Percentiles rank a stretch among this genome's conserved stretches.
Conservation (phyloP, 2,113 vertebrate species). For the Eubucco bourcierii region DNA sequence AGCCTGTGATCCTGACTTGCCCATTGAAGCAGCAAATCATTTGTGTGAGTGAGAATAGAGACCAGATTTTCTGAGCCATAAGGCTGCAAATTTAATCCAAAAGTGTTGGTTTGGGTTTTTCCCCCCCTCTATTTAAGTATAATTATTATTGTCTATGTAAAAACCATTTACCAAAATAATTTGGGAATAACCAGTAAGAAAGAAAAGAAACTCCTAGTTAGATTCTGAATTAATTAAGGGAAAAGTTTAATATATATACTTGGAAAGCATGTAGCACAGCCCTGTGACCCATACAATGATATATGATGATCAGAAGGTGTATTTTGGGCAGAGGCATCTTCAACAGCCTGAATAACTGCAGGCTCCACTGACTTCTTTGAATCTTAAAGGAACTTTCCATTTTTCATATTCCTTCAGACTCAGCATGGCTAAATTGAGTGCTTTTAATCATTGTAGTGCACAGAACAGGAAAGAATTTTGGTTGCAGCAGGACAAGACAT, state of each 20-base stretch:
- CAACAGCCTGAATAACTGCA: neutral
- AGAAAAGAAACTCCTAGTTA: neutral
- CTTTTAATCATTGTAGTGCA: neutral
- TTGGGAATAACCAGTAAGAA: neutral
- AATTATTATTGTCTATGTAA: conserved; percentile 5
- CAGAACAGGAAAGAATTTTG: neutral
- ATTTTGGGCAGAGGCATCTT: neutral
- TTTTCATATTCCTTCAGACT: neutral
- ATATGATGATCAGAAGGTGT: neutral
- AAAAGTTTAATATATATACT: conserved; percentile 17
- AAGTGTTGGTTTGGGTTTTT: conserved; percentile 12
- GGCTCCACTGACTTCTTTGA: neutral
- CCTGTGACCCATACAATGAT: neutral
- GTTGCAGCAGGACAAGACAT: neutral
- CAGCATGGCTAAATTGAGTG: neutral
- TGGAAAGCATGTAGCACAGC: conserved; percentile 18
- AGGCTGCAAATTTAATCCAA: neutral
- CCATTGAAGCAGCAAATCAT: neutral
- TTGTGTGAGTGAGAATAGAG: neutral
- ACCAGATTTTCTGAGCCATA: neutral
- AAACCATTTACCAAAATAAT: neutral
- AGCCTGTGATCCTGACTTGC: neutral
- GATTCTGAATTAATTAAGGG: conserved; percentile 32
- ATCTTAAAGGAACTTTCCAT: neutral
- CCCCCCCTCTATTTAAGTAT: neutral